Conservation (phyloP, 2,113 vertebrate genomes). For the Lates calcarifer region DNA sequence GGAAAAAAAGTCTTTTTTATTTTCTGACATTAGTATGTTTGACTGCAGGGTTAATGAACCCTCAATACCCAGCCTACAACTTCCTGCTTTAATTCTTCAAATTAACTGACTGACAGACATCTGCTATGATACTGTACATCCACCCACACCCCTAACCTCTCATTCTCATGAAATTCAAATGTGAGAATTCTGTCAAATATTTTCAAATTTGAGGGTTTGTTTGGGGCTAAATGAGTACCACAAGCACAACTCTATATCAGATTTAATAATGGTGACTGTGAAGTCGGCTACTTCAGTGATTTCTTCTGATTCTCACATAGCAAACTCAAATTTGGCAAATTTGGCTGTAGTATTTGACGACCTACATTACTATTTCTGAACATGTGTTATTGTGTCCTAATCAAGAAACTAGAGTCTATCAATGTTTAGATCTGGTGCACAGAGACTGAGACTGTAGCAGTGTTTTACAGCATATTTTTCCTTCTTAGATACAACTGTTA, state of each 20-base stretch:
- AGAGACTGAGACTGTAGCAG: too few species aligned
- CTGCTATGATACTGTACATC: not conserved
- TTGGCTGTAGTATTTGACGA: too few species aligned
- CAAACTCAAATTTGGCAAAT: not conserved
- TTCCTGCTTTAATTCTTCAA: constrained; percentile 8
- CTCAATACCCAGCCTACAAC: not conserved
- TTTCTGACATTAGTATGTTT: not conserved
- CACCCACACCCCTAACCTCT: not conserved
- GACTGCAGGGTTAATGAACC: constrained; percentile 5
- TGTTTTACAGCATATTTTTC: too few species aligned
- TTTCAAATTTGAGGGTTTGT: not conserved
- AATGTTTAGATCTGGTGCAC: too few species aligned
- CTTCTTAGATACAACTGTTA: too few species aligned
- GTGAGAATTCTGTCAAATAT: not conserved
- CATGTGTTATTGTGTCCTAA: too few species aligned
- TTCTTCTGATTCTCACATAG: not conserved
- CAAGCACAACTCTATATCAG: not conserved
- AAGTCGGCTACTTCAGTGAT: not conserved
- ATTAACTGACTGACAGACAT: not conserved
- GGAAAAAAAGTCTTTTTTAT: not conserved
- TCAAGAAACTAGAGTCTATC: too few species aligned
- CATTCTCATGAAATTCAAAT: too few species aligned
- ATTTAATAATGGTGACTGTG: not conserved
- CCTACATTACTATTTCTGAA: not conserved
- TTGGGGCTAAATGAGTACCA: not conserved